Evolutionary conservation across 2,797 vertebrate genomes (phyloP), one percentile per base, ranked within the genome.

Genomic region (Ctenochaetus hawaiiensis): DNA sequence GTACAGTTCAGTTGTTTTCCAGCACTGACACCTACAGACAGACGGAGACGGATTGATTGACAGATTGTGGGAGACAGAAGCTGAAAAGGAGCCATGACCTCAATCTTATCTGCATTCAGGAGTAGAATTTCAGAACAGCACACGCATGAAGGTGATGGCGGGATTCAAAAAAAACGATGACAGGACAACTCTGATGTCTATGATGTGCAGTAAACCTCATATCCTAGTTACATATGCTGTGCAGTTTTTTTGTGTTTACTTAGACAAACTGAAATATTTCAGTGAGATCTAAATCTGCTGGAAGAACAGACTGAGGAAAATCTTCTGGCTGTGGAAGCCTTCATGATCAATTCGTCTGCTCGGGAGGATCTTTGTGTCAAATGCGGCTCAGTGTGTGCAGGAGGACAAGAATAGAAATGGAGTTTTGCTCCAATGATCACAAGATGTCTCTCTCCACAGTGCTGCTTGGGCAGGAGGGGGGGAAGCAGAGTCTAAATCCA

Each of bases 371-470:
- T 39, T 23, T 51, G 59, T 66, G 54, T 89, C 66, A 84, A 72
- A 78, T 65, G 59, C 63, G 54, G 45, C 77, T 77, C 61, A 51
- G 75, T 60, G 67, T 60, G 67, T 44, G 52, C 72, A 63, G 67
- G 62, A 83, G 57, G 80, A 86, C 70, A 49, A 83, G 80, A 83
- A 82, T 84, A 87, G 77, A 88, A 82, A 82, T 69, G 17, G 58
- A 84, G 79, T 77, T 82, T 84, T 87, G 72, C 80, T 69, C 66
- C 60, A 77, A 20, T 78, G 77, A 60, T 81, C 83, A 76, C 65
- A 87, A 75, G 77, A 91, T 85, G 69, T 86, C 72, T 87, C 65
- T 81, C 51, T 86, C 63, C 75, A 51, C 58, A 63, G 63, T 41
- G 59, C 81, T 72, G 80, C 34, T 17, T 68, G 57, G 67, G 66